Base-by-base conservation (phyloP, 2,888 invertebrate species). In the Cheilosia vulpina region DNA sequence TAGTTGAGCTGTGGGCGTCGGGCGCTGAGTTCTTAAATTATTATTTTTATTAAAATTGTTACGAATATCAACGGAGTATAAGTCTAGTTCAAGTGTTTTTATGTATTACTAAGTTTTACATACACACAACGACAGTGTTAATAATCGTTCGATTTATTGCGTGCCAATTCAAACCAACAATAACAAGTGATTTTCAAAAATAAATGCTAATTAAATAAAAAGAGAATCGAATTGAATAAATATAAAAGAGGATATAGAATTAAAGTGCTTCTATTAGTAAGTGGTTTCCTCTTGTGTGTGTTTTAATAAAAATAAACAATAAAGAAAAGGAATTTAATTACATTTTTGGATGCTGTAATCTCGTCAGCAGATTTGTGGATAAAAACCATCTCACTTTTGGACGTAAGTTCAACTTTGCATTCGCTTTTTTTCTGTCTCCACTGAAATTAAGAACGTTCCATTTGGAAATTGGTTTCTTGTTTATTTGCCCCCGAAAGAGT, bases 311-410 rank as follows among this genome's bases (percentile, higher is more conserved):
- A 43, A 69, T 31, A 47, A 47, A 13, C 19, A 50, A 75, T 41
- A 65, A 75, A 75, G 50, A 43, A 66, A 21, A 57, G 38, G 65
- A 66, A 52, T 58, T 38, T 24, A 66, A 58, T 58, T 57, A 19
- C 50, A 66, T 66, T 41, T 57, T 47, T 66, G 57, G 75, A 58
- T 75, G 75, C 75, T 75, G 66, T 66, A 75, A 71, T 60, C 62
- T 27, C 45, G 34, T 34, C 65, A n/a, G 31, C 50, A 38, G 50
- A 66, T 66, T 75, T 66, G 38, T 66, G 75, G 75, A 75, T 75
- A 58, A 71, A 71, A 50, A 13, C 24, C 9, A n/a, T 57, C 45
- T 31, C 9, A 27, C 31, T 71, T 50, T 71, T 50, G 34, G 41
- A 13, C 27, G 71, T 71, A 75, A 75, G 65, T 50, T 27, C 21